Evolutionary conservation across 2,888 invertebrate genomes (phyloP).

Genomic region (Polydesmus complanatus): DNA sequence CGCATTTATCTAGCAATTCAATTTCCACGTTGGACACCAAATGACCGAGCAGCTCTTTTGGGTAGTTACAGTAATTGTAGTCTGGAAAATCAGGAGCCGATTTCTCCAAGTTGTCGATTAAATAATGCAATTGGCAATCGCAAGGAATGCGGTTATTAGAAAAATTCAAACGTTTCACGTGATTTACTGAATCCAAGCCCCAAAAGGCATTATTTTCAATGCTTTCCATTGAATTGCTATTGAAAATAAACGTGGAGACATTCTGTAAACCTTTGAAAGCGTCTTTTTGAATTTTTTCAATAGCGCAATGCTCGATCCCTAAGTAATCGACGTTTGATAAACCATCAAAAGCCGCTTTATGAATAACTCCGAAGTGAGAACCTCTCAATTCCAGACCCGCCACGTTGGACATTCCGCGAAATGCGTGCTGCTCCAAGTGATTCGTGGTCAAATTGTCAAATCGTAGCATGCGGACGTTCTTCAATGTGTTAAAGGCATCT

Average conservation of each 20-base stretch:
- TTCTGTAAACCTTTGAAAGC: slow-evolving; percentile 49
- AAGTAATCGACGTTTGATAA: slow-evolving; percentile 54
- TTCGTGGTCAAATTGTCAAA: slow-evolving; percentile 70
- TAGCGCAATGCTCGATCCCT: slow-evolving; percentile 69
- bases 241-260: slow-evolving; percentile 49
- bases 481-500: slow-evolving; percentile 66
- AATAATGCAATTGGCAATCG: slow-evolving; percentile 65
- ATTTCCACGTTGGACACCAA: slow-evolving; percentile 53
- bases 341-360: slow-evolving; percentile 60
- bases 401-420: slow-evolving; percentile 60
- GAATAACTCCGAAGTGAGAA: slow-evolving; percentile 60
- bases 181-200: slow-evolving; percentile 38
- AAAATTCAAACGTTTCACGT: slow-evolving; percentile 48
- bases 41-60: slow-evolving; percentile 64
- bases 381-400: slow-evolving; percentile 52
- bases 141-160: slow-evolving; percentile 72
- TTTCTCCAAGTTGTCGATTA: slow-evolving; percentile 59
- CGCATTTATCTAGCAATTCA: slow-evolving; percentile 41
- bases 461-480: slow-evolving; percentile 65
- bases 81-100: slow-evolving; percentile 45
- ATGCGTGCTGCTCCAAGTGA: slow-evolving; percentile 53
- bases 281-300: slow-evolving; percentile 62
- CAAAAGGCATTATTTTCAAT: slow-evolving; percentile 58
- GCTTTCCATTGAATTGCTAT: slow-evolving; percentile 72
- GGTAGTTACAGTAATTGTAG: slow-evolving; percentile 72